Evolutionary conservation across 1,140 invertebrate species (phyloP).

Genomic region (Diorhabda sublineata): DNA sequence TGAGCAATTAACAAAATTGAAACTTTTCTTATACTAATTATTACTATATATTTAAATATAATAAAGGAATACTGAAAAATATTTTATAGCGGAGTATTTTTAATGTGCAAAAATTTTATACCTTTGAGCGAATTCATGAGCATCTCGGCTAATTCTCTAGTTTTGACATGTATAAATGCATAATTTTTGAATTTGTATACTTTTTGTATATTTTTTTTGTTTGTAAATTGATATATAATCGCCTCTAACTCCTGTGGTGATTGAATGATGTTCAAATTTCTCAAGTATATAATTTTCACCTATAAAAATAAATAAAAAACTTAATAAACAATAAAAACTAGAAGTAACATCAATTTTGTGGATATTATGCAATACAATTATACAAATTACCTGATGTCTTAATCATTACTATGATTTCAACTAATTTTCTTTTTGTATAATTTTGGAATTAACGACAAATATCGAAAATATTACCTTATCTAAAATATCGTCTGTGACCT

Average conservation of each 20-base stretch:
- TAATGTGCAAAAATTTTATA: conserved; percentile 10
- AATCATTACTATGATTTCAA: too few relatives aligned
- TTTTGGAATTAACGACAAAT: not conserved
- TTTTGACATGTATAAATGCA: conserved; percentile 51
- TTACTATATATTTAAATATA: too few relatives aligned
- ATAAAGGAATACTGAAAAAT: too few relatives aligned
- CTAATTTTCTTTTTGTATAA: not conserved
- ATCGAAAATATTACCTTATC: conserved; percentile 10
- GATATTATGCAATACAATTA: too few relatives aligned
- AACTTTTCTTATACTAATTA: too few relatives aligned
- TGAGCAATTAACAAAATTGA: too few relatives aligned
- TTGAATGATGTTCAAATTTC: conserved; percentile 23
- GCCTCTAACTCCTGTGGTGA: conserved; percentile 44
- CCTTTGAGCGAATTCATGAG: conserved; percentile 45
- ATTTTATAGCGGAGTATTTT: too few relatives aligned
- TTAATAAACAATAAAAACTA: not conserved
- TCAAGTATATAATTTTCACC: conserved; percentile 51
- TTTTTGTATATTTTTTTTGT: conserved; percentile 42
- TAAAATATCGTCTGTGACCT: conserved; percentile 3
- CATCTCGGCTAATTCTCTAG: conserved; percentile 47
- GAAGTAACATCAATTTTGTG: not conserved
- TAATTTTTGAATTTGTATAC: conserved; percentile 53
- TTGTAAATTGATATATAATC: conserved; percentile 40
- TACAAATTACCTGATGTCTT: too few relatives aligned
- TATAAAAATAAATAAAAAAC: conserved; percentile 39